phyloP scores from a whole-genome alignment of 2,797 vertebrate species.

The Ataeniobius toweri region DNA sequence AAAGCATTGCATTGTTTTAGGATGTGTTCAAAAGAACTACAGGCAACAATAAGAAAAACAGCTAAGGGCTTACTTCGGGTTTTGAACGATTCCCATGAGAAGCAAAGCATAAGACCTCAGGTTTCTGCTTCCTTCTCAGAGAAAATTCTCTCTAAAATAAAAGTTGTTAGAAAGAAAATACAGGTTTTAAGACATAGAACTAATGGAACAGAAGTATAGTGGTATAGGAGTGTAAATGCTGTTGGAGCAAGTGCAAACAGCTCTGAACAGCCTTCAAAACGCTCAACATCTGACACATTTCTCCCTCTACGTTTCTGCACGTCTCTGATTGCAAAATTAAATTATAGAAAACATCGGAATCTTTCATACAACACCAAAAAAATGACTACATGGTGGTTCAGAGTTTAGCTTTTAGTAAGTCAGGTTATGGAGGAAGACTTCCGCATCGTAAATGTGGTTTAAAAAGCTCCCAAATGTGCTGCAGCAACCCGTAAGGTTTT shows the following conservation, averaged over 20 bases:
- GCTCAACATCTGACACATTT: slow-evolving; percentile 42
- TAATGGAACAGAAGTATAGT: slow-evolving; percentile 49
- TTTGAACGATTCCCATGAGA: slow-evolving; percentile 42
- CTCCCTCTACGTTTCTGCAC: slow-evolving; percentile 30
- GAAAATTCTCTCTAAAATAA: slow-evolving; percentile 45
- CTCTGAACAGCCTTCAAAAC: slow-evolving; percentile 52
- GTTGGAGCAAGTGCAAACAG: slow-evolving; percentile 72
- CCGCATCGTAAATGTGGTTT: slow-evolving; percentile 81
- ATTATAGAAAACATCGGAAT: slow-evolving; percentile 88
- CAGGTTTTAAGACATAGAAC: slow-evolving; percentile 44
- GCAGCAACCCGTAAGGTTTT: slow-evolving; percentile 39
- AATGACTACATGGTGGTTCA: slow-evolving; percentile 70
- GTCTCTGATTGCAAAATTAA: slow-evolving; percentile 82
- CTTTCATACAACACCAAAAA: slow-evolving; percentile 84
- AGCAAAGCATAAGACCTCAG: slow-evolving; percentile 39
- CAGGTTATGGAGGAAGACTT: slow-evolving; percentile 91
- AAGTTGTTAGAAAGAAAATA: slow-evolving; percentile 21
- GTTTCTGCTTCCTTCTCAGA: slow-evolving; percentile 37
- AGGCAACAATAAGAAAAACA: slow-evolving; percentile 68
- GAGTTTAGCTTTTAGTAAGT: slow-evolving; percentile 82
- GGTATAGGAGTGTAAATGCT: slow-evolving; percentile 69
- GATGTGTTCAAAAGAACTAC: slow-evolving; percentile 75
- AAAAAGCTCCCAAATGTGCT: slow-evolving; percentile 75
- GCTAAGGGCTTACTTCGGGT: slow-evolving; percentile 68
- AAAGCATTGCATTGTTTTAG: slow-evolving; percentile 77